Conservation (phyloP, 2,888 invertebrate species). For the Callosobruchus maculatus region DNA sequence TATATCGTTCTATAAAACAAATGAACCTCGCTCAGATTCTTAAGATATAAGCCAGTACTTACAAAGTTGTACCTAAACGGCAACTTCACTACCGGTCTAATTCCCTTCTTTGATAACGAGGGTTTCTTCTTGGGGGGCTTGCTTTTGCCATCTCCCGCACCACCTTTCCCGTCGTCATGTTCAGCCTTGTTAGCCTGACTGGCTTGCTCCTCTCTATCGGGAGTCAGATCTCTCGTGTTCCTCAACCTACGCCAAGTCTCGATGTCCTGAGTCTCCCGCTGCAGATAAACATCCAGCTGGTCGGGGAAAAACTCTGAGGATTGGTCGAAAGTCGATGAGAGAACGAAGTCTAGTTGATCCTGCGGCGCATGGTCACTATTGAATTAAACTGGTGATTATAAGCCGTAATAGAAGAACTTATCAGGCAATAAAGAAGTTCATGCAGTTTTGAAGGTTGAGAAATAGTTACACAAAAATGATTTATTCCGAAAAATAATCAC, state of each 20-base stretch:
- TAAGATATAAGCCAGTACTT: slow-evolving; percentile 12
- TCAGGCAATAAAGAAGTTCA: too few species aligned
- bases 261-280: slow-evolving; percentile 62
- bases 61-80: slow-evolving; percentile 38
- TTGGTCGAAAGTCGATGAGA: slow-evolving; percentile 67
- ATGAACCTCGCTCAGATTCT: not conserved
- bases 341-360: slow-evolving; percentile 66
- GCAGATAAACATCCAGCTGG: slow-evolving; percentile 60
- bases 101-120: not conserved
- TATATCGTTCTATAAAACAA: too few species aligned
- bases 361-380: slow-evolving; percentile 50
- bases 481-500: too few species aligned
- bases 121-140: not conserved
- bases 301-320: slow-evolving; percentile 62
- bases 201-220: slow-evolving; percentile 38
- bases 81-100: slow-evolving; percentile 13
- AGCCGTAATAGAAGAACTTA: too few species aligned
- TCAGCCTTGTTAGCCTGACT: not conserved
- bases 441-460: too few species aligned
- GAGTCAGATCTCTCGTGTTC: slow-evolving; percentile 56
- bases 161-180: slow-evolving; percentile 1
- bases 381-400: not conserved
- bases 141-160: not conserved
- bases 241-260: slow-evolving; percentile 65
- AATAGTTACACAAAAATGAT: too few species aligned